Conservation (phyloP, 2,888 invertebrate genomes). For the Metopia argyrocephala region DNA sequence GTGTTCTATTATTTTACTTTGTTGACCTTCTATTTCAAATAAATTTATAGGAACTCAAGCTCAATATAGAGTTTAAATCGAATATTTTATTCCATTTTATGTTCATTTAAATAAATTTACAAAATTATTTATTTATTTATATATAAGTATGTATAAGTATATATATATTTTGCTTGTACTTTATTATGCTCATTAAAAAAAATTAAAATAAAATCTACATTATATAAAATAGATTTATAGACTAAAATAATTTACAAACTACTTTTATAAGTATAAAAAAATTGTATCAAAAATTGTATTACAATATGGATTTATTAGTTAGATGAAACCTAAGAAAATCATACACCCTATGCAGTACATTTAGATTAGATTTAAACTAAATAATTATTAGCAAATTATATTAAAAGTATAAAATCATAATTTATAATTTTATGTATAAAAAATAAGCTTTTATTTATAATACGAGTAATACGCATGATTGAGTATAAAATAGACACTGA, state of each 20-base stretch:
- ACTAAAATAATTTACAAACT: slow-evolving; percentile 59
- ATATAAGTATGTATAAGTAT: slow-evolving; percentile 60
- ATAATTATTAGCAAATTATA: not conserved
- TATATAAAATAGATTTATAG: slow-evolving; percentile 8
- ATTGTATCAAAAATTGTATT: slow-evolving; percentile 44
- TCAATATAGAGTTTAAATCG: not conserved
- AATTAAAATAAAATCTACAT: slow-evolving; percentile 57
- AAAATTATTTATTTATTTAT: slow-evolving; percentile 41
- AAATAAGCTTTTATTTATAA: slow-evolving; percentile 48
- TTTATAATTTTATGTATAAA: slow-evolving; percentile 1
- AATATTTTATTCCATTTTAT: slow-evolving; percentile 16
- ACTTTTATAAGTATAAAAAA: slow-evolving; percentile 39
- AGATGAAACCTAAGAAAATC: slow-evolving; percentile 47
- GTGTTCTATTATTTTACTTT: no score
- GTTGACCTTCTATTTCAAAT: no score
- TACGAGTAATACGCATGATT: slow-evolving; percentile 39
- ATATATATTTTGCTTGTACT: slow-evolving; percentile 73
- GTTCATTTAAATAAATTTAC: slow-evolving; percentile 50
- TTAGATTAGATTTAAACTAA: not conserved
- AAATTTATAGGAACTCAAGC: not conserved
- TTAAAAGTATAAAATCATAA: not conserved
- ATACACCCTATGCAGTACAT: slow-evolving; percentile 21
- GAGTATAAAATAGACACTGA: slow-evolving; percentile 72
- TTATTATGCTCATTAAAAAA: slow-evolving; percentile 73
- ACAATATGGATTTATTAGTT: slow-evolving; percentile 39